Evolutionary conservation across 1,140 invertebrate genomes (phyloP).

Genomic region (Drosophila aff.): DNA sequence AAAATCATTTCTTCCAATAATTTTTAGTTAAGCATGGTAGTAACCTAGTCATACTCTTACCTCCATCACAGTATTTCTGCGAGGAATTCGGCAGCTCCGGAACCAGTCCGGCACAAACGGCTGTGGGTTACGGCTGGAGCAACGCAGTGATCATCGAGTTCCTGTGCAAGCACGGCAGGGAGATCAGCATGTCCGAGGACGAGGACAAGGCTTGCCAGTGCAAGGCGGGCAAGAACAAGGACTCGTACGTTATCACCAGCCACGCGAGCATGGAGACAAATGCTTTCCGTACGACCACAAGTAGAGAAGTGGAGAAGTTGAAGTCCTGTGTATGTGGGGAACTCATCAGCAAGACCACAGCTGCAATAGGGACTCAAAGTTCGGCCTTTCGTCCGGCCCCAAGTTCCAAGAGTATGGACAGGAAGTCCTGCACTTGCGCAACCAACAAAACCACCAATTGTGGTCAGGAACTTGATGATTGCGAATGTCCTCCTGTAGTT

Average conservation of each 20-base stretch:
- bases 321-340: neutral
- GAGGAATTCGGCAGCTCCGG: constrained; percentile 89
- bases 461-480: neutral
- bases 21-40: neutral
- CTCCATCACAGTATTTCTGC: constrained; percentile 90
- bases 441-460: too few species aligned
- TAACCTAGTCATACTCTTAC: neutral
- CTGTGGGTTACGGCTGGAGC: constrained; percentile 97
- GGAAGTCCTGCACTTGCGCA: neutral
- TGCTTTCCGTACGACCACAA: neutral
- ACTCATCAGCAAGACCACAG: neutral
- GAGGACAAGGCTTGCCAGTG: constrained; percentile 11
- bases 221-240: neutral
- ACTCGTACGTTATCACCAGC: constrained; percentile 32
- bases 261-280: constrained; percentile 21
- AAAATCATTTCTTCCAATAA: neutral
- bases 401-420: neutral
- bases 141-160: constrained; percentile 94
- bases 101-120: constrained; percentile 93
- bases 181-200: constrained; percentile 60
- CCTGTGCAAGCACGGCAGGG: constrained; percentile 88
- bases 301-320: neutral
- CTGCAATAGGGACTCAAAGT: neutral
- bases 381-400: neutral
- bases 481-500: neutral